These are phyloP conservation scores for Polyommatus icarus DNA, from an alignment of 2,888 invertebrate species.

Conservation along the genomic window DNA sequence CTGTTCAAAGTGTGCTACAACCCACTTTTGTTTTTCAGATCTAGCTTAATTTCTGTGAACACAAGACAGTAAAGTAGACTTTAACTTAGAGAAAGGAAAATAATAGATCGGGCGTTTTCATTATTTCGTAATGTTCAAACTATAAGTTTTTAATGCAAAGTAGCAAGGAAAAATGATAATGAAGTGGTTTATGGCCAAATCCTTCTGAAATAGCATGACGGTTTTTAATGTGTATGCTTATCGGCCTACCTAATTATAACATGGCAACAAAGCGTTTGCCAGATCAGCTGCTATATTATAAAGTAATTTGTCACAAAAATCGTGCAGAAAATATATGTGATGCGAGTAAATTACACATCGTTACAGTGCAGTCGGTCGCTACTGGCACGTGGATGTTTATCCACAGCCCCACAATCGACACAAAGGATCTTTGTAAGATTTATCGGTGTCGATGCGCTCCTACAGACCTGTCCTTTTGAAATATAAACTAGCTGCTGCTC, in stretches of 20 bases:
- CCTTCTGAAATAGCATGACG: neutral
- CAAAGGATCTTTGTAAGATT: conserved; percentile 33
- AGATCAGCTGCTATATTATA: no score
- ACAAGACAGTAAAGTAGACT: neutral
- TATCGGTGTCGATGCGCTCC: conserved; percentile 30
- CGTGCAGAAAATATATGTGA: neutral
- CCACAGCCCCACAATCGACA: conserved; percentile 27
- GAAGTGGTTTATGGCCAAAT: neutral
- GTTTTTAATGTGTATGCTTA: neutral
- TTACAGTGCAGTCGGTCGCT: conserved; percentile 23
- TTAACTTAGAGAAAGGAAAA: neutral
- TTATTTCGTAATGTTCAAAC: neutral
- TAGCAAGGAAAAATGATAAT: neutral
- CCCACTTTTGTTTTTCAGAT: neutral
- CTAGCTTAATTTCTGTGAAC: neutral
- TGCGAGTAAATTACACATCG: neutral
- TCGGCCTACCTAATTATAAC: no score
- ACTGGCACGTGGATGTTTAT: conserved; percentile 28
- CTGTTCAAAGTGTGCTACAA: neutral
- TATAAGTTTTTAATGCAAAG: neutral
- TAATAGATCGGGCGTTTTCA: neutral
- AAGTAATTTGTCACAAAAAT: neutral
- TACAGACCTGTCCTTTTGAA: conserved; percentile 25
- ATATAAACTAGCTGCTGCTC: neutral
- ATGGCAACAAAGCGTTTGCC: no score